These are phyloP conservation scores for Aplidium turbinatum DNA, from an alignment of 23 tunicate species.

Conservation along the genomic window DNA sequence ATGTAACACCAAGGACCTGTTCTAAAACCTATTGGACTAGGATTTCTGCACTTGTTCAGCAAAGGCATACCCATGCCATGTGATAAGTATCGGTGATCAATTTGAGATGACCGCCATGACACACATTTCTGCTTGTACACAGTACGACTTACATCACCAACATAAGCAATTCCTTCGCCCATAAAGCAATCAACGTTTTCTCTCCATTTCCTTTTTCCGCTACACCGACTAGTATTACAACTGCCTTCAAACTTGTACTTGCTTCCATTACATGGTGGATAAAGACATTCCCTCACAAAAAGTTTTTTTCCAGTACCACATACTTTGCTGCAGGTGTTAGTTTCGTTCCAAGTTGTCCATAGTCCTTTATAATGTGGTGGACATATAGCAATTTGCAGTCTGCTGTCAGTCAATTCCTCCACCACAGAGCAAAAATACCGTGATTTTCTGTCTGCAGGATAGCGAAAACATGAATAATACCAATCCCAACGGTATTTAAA, in stretches of 20 bases:
- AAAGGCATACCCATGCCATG: conserved; percentile 23
- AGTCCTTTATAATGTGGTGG: conserved; percentile 52
- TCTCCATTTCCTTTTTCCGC: conserved; percentile 21
- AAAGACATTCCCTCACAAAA: conserved; percentile 62
- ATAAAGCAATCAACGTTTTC: conserved; percentile 62
- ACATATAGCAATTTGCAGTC: conserved; percentile 30
- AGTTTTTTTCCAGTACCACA: conserved; percentile 56
- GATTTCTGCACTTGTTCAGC: conserved; percentile 58
- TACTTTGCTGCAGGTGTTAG: conserved; percentile 37
- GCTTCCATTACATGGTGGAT: conserved; percentile 56
- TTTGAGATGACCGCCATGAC: conserved; percentile 32
- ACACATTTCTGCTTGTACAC: conserved; percentile 17
- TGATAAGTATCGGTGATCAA: conserved; percentile 27
- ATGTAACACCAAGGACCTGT: conserved; percentile 87
- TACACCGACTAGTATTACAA: conserved; percentile 52
- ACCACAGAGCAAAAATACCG: conserved; percentile 4
- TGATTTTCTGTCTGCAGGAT: background rate
- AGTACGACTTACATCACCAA: conserved; percentile 40
- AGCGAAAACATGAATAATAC: conserved; percentile 32
- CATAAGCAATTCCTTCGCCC: conserved; percentile 53
- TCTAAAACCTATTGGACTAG: conserved; percentile 46
- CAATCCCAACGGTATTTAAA: conserved; percentile 6
- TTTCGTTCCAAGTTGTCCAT: conserved; percentile 55
- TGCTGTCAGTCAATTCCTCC: background rate
- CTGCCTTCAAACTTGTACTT: conserved; percentile 38